phyloP scores from a whole-genome alignment of 2,888 invertebrate species.

The Pristionchus arcanus region DNA sequence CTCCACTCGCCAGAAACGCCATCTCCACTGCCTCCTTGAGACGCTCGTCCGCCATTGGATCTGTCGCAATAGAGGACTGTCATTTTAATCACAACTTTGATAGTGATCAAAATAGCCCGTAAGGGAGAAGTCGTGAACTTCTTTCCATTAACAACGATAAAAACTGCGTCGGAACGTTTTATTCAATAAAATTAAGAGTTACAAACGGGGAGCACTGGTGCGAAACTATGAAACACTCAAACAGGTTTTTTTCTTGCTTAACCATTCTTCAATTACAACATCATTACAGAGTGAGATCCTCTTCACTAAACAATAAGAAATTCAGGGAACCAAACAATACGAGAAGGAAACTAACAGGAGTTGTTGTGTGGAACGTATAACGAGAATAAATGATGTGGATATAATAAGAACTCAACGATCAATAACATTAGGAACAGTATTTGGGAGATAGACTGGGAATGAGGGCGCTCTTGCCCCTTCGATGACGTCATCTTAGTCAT shows the following conservation, averaged over 20 bases:
- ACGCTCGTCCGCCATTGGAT: constrained; percentile 24
- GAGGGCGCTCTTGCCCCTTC: neutral
- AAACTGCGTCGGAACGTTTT: neutral
- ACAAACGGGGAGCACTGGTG: neutral
- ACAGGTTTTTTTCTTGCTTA: neutral
- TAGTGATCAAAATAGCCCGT: neutral
- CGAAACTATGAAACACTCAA: neutral
- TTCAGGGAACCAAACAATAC: too few species aligned
- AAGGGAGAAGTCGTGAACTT: neutral
- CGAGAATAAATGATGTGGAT: constrained; percentile 78
- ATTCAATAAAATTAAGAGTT: neutral
- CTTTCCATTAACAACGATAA: neutral
- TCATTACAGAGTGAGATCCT: neutral
- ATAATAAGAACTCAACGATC: constrained; percentile 80
- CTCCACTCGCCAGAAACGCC: constrained; percentile 50
- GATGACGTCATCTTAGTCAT: neutral
- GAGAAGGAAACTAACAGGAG: neutral
- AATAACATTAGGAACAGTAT: neutral
- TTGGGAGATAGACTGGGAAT: neutral
- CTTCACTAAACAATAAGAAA: neutral
- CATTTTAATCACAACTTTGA: too few species aligned
- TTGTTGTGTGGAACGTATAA: neutral
- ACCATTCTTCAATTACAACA: neutral
- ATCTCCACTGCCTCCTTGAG: constrained; percentile 50
- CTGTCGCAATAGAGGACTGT: neutral